Evolutionary conservation across 1,140 invertebrate species (phyloP).

Genomic region (Triops longicaudatus): DNA sequence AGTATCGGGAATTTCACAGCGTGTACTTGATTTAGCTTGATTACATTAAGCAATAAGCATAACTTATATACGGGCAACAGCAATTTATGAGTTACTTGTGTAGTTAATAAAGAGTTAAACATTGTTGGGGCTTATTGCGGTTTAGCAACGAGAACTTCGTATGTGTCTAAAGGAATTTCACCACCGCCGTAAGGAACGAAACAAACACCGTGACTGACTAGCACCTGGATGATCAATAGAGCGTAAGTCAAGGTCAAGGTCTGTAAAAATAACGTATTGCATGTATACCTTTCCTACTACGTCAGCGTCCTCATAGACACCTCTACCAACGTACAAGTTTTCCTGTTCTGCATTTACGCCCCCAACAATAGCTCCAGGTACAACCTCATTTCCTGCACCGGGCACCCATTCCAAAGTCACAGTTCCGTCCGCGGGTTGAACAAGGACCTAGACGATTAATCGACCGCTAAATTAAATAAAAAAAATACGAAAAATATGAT

Average conservation of each 20-base stretch:
- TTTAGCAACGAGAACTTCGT: conserved; percentile 49
- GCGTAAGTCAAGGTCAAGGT: background rate
- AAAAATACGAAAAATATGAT: too few relatives aligned
- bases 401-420: background rate
- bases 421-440: conserved; percentile 4
- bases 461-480: background rate
- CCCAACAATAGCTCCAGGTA: background rate
- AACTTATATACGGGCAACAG: too few relatives aligned
- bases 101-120: background rate
- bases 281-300: background rate
- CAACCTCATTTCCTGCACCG: background rate
- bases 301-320: background rate
- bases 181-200: conserved; percentile 51
- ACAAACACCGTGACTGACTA: conserved; percentile 45
- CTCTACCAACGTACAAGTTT: background rate
- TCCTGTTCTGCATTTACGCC: background rate
- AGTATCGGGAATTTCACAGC: too few relatives aligned
- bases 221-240: conserved; percentile 36
- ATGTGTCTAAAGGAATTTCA: conserved; percentile 45
- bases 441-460: background rate
- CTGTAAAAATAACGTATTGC: background rate
- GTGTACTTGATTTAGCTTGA: too few relatives aligned
- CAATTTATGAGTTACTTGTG: background rate
- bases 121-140: background rate
- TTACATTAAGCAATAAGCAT: too few relatives aligned